These are phyloP conservation scores for Gallinago media DNA, from an alignment of 2,113 vertebrate genomes.

Conservation along the genomic window DNA sequence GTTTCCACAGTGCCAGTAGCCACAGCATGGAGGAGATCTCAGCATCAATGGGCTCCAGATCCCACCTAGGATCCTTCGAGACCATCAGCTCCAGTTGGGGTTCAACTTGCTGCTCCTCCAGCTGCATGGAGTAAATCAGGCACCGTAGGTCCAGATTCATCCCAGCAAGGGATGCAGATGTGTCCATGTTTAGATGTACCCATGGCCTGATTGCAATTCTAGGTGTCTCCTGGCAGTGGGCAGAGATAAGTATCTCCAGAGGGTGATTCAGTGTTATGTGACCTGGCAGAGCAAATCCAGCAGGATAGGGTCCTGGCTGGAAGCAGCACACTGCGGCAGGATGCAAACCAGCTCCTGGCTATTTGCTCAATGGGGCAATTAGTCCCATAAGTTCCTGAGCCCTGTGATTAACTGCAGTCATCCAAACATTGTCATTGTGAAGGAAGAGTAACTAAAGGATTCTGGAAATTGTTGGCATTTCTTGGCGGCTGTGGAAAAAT, in stretches of 20 bases:
- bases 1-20: neutral
- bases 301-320: neutral
- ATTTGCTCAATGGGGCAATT: neutral
- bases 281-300: neutral
- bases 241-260: neutral
- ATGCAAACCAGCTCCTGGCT: neutral
- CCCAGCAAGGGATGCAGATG: neutral
- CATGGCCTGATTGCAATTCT: neutral
- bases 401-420: neutral
- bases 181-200: neutral
- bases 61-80: neutral
- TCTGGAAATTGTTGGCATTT: neutral
- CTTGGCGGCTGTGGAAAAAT: neutral
- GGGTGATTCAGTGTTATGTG: neutral
- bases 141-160: neutral
- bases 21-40: neutral
- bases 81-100: neutral
- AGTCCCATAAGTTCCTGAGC: neutral
- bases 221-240: neutral
- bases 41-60: neutral
- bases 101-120: neutral
- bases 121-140: rapidly evolving
- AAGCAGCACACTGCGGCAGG: neutral
- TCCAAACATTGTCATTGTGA: neutral
- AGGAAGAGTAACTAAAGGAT: neutral